Percentiles rank a stretch among this genome's conserved stretches.
phyloP scores from a whole-genome alignment of 2,888 invertebrate genomes.

The Brenthis ino region DNA sequence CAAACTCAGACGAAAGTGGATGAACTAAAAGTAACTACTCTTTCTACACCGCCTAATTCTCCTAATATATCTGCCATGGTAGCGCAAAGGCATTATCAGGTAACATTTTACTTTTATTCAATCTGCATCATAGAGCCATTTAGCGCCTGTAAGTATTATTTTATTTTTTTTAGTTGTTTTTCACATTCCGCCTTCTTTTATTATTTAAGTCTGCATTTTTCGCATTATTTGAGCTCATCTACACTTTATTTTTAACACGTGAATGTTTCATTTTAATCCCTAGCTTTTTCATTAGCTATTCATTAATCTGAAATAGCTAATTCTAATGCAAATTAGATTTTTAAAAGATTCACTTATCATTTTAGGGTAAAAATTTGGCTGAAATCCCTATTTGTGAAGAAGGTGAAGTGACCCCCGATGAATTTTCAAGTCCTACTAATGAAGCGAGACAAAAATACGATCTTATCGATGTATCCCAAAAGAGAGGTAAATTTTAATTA shows the following conservation, averaged over 20 bases:
- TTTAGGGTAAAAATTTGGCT: conserved; percentile 81
- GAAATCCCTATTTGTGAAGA: conserved; percentile 86
- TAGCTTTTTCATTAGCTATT: conserved; percentile 38
- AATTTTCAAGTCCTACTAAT: conserved; percentile 79
- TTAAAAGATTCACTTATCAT: conserved; percentile 35
- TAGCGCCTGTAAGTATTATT: conserved; percentile 78
- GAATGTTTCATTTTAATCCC: conserved; percentile 20
- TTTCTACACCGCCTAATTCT: conserved; percentile 87
- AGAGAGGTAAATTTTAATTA: conserved; percentile 69
- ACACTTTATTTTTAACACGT: conserved; percentile 31
- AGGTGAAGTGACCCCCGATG: conserved; percentile 83
- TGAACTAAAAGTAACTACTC: conserved; percentile 70
- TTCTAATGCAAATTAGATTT: not conserved
- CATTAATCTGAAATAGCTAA: conserved; percentile 27
- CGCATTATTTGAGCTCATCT: conserved; percentile 37
- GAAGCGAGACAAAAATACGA: conserved; percentile 71
- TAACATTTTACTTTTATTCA: conserved; percentile 55
- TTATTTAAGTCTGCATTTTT: conserved; percentile 19
- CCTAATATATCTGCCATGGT: conserved; percentile 86
- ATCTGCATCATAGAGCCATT: conserved; percentile 65
- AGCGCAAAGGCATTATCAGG: conserved; percentile 83
- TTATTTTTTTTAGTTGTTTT: conserved; percentile 48
- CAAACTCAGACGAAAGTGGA: conserved; percentile 74
- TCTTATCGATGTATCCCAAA: conserved; percentile 83
- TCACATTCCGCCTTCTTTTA: conserved; percentile 28